Conservation (phyloP, 2,113 vertebrate species). For the Chunga burmeisteri region DNA sequence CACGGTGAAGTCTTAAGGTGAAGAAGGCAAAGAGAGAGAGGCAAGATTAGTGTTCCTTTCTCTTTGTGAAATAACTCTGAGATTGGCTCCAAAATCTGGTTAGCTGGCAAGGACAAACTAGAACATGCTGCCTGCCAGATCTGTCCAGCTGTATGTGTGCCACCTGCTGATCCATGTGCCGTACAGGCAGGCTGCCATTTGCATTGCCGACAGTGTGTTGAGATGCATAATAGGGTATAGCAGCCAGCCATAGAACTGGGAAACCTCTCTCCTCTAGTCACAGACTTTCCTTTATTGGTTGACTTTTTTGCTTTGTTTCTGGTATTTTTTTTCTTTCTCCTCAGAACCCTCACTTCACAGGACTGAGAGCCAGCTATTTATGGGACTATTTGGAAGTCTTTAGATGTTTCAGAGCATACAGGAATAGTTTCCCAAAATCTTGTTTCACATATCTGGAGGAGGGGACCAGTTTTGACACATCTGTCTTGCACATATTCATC, state of each 20-base stretch:
- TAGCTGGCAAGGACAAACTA: neutral
- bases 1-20: neutral
- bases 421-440: neutral
- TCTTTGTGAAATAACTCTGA: neutral
- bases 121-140: neutral
- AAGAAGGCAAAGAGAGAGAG: neutral
- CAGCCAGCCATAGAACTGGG: neutral
- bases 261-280: neutral
- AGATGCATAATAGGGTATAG: neutral
- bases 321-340: neutral
- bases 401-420: neutral
- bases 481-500: neutral
- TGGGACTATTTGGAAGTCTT: neutral
- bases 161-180: neutral
- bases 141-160: neutral
- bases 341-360: neutral
- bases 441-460: neutral
- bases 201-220: neutral
- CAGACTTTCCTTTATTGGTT: neutral
- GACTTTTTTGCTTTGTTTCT: neutral
- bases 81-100: neutral
- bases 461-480: neutral
- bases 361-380: neutral
- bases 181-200: neutral
- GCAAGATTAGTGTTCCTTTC: neutral